Percentiles rank a stretch among this genome's conserved stretches.
Conservation (phyloP, 2,797 vertebrate genomes). For the Acridotheres tristis region DNA sequence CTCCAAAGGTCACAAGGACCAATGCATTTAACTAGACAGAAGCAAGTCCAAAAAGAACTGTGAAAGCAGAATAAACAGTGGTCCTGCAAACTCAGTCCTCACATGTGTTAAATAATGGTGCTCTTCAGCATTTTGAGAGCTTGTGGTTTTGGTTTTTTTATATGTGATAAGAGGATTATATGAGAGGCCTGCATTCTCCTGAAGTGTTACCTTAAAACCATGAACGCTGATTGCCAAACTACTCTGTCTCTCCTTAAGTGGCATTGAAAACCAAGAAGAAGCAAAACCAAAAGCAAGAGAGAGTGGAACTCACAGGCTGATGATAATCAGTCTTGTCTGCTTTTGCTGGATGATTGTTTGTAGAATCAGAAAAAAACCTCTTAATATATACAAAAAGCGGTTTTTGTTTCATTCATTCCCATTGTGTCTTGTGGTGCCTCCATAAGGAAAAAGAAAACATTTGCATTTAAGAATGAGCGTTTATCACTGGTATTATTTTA, state of each 20-base stretch:
- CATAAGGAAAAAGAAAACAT: not conserved
- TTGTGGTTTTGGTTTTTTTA: not conserved
- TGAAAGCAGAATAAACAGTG: not conserved
- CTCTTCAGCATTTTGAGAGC: not conserved
- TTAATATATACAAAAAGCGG: fast-evolving
- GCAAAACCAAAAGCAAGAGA: not conserved
- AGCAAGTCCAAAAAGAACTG: not conserved
- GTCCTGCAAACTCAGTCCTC: not conserved
- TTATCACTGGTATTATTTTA: not conserved
- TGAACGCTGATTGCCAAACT: not conserved
- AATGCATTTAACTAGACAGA: not conserved
- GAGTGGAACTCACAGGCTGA: not conserved
- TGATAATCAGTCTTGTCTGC: not conserved
- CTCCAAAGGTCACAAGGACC: not conserved
- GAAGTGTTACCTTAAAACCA: not conserved
- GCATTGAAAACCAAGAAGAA: not conserved
- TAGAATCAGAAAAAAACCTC: not conserved
- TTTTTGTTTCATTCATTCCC: not conserved
- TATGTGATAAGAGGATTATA: not conserved
- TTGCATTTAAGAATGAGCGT: not conserved
- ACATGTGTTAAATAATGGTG: not conserved
- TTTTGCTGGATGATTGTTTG: not conserved
- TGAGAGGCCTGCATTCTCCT: not conserved
- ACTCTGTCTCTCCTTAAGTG: not conserved
- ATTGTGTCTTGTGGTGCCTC: not conserved